These are phyloP conservation scores for Apostichopus leukothele DNA, from an alignment of 53 echinoderm and acorn worm genomes.

Conservation along the genomic window DNA sequence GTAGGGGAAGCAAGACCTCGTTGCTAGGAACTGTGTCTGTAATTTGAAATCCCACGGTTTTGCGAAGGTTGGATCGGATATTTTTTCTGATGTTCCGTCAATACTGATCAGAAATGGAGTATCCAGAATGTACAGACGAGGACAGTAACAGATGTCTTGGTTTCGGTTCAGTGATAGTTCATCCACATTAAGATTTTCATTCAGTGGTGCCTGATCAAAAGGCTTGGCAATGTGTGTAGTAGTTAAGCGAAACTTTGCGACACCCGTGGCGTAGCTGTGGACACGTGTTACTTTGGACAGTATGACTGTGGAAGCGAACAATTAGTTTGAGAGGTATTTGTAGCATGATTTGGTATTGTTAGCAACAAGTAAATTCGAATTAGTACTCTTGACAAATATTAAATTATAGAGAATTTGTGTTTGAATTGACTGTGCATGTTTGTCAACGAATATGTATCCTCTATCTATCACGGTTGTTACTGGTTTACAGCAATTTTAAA, in stretches of 20 bases:
- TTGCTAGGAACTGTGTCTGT: not conserved
- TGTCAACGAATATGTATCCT: too few relatives aligned
- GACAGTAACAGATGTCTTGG: not conserved
- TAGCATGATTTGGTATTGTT: too few relatives aligned
- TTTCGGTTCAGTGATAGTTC: not conserved
- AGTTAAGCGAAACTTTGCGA: not conserved
- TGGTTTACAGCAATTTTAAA: too few relatives aligned
- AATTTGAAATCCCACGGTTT: not conserved
- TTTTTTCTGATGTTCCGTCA: not conserved
- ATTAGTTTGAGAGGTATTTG: too few relatives aligned
- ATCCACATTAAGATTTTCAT: not conserved
- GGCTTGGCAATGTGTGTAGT: not conserved
- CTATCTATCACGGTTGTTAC: too few relatives aligned
- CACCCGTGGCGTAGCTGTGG: not conserved
- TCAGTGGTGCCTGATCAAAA: not conserved
- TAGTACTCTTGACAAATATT: too few relatives aligned
- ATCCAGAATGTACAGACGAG: not conserved
- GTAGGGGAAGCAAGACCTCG: not conserved
- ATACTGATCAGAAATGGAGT: not conserved
- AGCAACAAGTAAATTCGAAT: too few relatives aligned
- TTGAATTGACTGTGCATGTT: too few relatives aligned
- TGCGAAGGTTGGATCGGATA: not conserved
- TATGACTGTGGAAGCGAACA: not conserved
- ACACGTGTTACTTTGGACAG: not conserved
- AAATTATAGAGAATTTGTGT: too few relatives aligned